These are phyloP conservation scores for Echinarachnius parma DNA, from an alignment of 53 echinoderm and acorn worm genomes.

Conservation along the genomic window DNA sequence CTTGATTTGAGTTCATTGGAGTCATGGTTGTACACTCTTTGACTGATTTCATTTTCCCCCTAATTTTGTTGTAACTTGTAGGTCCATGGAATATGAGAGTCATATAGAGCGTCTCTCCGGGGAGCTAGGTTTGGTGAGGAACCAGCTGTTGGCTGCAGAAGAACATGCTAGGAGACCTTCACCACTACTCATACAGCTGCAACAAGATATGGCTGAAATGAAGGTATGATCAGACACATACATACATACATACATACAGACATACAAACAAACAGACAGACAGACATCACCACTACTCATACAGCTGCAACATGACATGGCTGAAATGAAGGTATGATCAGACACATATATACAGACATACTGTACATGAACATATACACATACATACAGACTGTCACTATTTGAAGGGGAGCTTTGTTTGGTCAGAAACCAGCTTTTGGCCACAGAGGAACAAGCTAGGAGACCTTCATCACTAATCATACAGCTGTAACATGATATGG, in stretches of 20 bases:
- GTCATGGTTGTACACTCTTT: too few relatives aligned
- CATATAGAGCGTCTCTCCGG: slow-evolving; percentile 62
- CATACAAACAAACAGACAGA: too few relatives aligned
- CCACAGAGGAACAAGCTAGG: slow-evolving; percentile 64
- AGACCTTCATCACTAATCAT: slow-evolving; percentile 83
- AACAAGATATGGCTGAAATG: slow-evolving; percentile 97
- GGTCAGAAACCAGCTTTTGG: slow-evolving; percentile 67
- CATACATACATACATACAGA: too few relatives aligned
- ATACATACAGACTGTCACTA: too few relatives aligned
- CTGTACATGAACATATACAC: too few relatives aligned
- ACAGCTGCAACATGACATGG: too few relatives aligned
- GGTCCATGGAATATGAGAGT: slow-evolving; percentile 73
- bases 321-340: too few relatives aligned
- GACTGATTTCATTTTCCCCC: background rate
- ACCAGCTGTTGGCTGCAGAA: slow-evolving; percentile 72
- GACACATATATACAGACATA: too few relatives aligned
- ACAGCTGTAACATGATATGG: slow-evolving; percentile 91
- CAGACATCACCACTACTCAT: too few relatives aligned
- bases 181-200: slow-evolving; percentile 80
- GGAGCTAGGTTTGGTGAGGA: slow-evolving; percentile 73
- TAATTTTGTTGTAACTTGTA: background rate
- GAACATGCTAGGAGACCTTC: slow-evolving; percentile 69
- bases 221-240: too few relatives aligned
- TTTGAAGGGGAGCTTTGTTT: slow-evolving; percentile 70
- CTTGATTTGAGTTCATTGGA: too few relatives aligned